Evolutionary conservation across 2,113 vertebrate genomes (phyloP).

Genomic region (Pseudorasbora parva): DNA sequence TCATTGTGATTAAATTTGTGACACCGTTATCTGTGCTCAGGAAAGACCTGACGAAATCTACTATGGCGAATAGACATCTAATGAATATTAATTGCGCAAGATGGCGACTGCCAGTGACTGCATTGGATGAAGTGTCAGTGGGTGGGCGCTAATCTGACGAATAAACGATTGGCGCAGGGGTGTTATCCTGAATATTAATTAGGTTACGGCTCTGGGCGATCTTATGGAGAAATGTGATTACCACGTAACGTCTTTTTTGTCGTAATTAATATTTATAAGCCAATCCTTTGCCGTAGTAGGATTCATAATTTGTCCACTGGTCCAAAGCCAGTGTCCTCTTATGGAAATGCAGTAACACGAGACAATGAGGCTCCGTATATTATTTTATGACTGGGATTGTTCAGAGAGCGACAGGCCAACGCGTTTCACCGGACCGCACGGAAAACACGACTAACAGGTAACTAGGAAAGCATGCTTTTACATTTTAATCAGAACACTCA

Average conservation of each 20-base stretch:
- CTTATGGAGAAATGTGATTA: not conserved
- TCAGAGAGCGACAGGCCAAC: slow-evolving; percentile 30
- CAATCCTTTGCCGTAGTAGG: slow-evolving; percentile 8
- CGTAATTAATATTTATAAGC: slow-evolving; percentile 2
- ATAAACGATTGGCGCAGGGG: not conserved
- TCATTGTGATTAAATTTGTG: not conserved
- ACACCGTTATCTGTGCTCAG: not conserved
- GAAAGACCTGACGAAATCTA: not conserved
- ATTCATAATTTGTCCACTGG: not conserved
- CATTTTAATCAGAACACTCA: not conserved
- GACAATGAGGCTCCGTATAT: slow-evolving; percentile 44
- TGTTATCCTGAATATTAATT: slow-evolving; percentile 12
- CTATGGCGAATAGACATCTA: not conserved
- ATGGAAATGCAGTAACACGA: slow-evolving; percentile 53
- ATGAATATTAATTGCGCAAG: slow-evolving; percentile 9
- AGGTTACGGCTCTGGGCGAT: not conserved
- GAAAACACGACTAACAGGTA: slow-evolving; percentile 47
- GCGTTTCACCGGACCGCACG: slow-evolving; percentile 12
- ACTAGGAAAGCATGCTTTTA: slow-evolving; percentile 13
- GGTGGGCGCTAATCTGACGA: not conserved
- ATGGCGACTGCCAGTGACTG: no score
- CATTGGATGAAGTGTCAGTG: not conserved
- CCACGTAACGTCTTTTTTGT: not conserved
- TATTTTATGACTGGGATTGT: slow-evolving; percentile 47
- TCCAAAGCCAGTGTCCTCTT: slow-evolving; percentile 45